Conservation (phyloP, 2,888 invertebrate genomes). For the Drosophila hawaiiensis region DNA sequence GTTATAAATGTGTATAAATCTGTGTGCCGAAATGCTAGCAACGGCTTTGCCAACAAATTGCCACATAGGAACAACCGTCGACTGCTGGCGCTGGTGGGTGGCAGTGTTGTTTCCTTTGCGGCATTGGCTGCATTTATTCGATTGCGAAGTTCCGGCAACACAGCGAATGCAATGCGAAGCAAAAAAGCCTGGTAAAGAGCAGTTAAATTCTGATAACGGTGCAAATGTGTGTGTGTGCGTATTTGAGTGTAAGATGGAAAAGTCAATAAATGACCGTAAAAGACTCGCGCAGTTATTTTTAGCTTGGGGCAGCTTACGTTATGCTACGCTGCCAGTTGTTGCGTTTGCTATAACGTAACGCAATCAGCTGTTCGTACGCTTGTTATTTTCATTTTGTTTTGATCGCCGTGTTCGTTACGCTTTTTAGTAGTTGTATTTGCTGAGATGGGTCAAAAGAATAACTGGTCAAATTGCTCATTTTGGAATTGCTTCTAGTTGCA, state of each 20-base stretch:
- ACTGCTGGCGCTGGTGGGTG: constrained; percentile 48
- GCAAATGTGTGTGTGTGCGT: neutral
- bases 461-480: constrained; percentile 20
- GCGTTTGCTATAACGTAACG: constrained; percentile 45
- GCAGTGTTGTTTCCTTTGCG: constrained; percentile 58
- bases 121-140: constrained; percentile 58
- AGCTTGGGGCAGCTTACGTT: constrained; percentile 72
- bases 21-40: constrained; percentile 38
- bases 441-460: constrained; percentile 2
- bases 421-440: constrained; percentile 18
- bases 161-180: constrained; percentile 54
- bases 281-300: constrained; percentile 80
- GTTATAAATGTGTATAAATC: constrained; percentile 27
- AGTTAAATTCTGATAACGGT: neutral
- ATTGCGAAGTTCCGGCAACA: constrained; percentile 48
- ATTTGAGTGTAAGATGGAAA: constrained; percentile 46
- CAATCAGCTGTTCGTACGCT: constrained; percentile 58
- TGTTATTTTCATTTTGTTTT: constrained; percentile 58
- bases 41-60: constrained; percentile 24
- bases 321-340: constrained; percentile 37
- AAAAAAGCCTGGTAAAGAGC: constrained; percentile 64
- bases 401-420: constrained; percentile 57
- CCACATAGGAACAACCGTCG: constrained; percentile 30
- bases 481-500: constrained; percentile 2
- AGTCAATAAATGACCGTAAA: constrained; percentile 72